phyloP scores from a whole-genome alignment of 2,888 invertebrate genomes.

The Harpalus rufipes region DNA sequence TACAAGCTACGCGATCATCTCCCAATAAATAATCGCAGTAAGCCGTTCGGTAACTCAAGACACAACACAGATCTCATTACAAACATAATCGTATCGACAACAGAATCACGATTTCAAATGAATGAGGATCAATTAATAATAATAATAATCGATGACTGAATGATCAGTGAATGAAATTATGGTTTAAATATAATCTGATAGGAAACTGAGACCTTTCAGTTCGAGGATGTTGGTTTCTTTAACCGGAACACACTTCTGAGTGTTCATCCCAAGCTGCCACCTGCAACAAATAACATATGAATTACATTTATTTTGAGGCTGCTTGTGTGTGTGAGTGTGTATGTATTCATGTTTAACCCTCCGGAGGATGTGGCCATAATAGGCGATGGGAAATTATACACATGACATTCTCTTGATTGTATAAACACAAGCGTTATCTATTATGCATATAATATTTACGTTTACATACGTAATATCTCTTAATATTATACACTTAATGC shows the following conservation, averaged over 20 bases:
- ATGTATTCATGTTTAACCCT: too few species aligned
- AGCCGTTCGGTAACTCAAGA: constrained; percentile 54
- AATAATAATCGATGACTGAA: constrained; percentile 33
- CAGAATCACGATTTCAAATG: constrained; percentile 20
- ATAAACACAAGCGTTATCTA: too few species aligned
- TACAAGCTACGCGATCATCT: constrained; percentile 24
- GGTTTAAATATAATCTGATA: constrained; percentile 19
- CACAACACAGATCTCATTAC: constrained; percentile 50
- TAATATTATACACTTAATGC: too few species aligned
- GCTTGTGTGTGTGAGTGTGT: too few species aligned
- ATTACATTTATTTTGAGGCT: background rate
- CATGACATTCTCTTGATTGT: too few species aligned
- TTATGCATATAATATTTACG: too few species aligned
- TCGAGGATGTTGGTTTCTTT: constrained; percentile 19
- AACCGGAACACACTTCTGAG: constrained; percentile 91
- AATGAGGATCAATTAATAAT: background rate
- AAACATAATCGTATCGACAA: constrained; percentile 31
- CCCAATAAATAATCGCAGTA: constrained; percentile 20
- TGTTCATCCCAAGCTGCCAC: constrained; percentile 93
- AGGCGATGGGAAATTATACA: too few species aligned
- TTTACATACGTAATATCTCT: too few species aligned
- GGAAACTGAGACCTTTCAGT: constrained; percentile 56
- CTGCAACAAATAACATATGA: constrained; percentile 77
- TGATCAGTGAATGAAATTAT: constrained; percentile 29
- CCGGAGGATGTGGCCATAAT: too few species aligned